Conservation (phyloP, 2,888 invertebrate genomes). For the Melitaea athalia region DNA sequence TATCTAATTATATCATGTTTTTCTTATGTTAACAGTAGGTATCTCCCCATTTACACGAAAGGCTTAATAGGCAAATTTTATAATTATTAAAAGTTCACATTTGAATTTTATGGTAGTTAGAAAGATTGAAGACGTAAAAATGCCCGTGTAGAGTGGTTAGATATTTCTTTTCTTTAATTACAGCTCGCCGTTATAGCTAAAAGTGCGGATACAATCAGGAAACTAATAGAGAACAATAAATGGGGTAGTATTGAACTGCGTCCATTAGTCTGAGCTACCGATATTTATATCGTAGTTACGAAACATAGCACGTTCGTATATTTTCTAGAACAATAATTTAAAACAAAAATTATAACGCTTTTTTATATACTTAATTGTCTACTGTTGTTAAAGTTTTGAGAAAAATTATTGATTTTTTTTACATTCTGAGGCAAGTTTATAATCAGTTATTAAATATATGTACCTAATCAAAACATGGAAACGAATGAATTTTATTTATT, state of each 20-base stretch:
- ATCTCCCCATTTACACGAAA: too few relatives aligned
- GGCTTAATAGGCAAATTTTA: too few relatives aligned
- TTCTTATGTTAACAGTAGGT: too few relatives aligned
- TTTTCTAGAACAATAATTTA: conserved; percentile 57
- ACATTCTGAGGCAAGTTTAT: too few relatives aligned
- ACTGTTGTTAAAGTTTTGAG: background rate
- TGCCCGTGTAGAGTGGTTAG: background rate
- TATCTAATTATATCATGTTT: too few relatives aligned
- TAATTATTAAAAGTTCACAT: too few relatives aligned
- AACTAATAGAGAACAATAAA: conserved; percentile 7
- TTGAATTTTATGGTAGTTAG: background rate
- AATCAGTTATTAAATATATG: too few relatives aligned
- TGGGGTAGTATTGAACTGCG: background rate
- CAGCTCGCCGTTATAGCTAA: conserved; percentile 1
- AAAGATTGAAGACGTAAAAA: background rate
- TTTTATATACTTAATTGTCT: background rate
- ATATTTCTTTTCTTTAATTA: conserved; percentile 10
- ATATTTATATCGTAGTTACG: conserved; percentile 67
- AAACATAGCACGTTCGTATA: conserved; percentile 62
- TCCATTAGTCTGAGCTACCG: conserved; percentile 62
- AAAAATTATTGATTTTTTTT: too few relatives aligned
- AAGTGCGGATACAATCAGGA: conserved; percentile 11
- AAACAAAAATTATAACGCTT: background rate
- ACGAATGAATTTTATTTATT: too few relatives aligned
- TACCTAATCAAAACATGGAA: too few relatives aligned